Conservation (phyloP, 2,888 invertebrate genomes). For the Geophilus truncorum region DNA sequence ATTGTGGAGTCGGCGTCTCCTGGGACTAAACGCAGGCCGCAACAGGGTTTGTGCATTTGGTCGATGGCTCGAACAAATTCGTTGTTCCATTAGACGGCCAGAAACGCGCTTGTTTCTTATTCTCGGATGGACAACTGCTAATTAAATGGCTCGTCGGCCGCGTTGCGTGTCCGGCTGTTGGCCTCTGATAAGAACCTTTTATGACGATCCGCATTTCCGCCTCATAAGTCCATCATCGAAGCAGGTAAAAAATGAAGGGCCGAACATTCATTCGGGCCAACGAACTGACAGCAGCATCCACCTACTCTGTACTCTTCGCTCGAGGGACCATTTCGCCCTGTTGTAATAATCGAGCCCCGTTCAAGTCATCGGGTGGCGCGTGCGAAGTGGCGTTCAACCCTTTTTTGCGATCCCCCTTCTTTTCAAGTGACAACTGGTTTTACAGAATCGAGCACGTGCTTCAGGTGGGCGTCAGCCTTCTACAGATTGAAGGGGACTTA, state of each 20-base stretch:
- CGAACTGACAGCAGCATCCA: not conserved
- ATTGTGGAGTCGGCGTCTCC: not conserved
- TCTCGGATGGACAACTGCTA: not conserved
- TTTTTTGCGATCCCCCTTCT: not conserved
- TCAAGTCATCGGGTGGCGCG: not conserved
- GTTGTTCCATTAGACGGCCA: not conserved
- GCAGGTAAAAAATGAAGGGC: not conserved
- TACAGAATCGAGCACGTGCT: not conserved
- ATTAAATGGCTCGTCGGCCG: not conserved
- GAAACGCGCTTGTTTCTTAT: not conserved
- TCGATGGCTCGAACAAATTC: not conserved
- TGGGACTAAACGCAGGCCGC: not conserved
- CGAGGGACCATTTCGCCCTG: not conserved
- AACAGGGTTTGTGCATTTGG: not conserved
- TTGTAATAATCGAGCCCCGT: not conserved
- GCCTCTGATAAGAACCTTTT: not conserved
- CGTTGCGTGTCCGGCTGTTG: not conserved
- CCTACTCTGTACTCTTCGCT: not conserved
- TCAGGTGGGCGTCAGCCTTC: not conserved
- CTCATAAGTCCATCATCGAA: not conserved
- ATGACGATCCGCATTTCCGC: not conserved
- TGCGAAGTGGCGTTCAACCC: not conserved
- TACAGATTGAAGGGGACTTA: not conserved
- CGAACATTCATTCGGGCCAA: not conserved
- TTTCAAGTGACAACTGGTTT: not conserved